Percentiles rank a stretch among this genome's conserved stretches.
These are phyloP conservation scores for Neoitamus cyanurus DNA, from an alignment of 2,888 invertebrate genomes.

Conservation along the genomic window DNA sequence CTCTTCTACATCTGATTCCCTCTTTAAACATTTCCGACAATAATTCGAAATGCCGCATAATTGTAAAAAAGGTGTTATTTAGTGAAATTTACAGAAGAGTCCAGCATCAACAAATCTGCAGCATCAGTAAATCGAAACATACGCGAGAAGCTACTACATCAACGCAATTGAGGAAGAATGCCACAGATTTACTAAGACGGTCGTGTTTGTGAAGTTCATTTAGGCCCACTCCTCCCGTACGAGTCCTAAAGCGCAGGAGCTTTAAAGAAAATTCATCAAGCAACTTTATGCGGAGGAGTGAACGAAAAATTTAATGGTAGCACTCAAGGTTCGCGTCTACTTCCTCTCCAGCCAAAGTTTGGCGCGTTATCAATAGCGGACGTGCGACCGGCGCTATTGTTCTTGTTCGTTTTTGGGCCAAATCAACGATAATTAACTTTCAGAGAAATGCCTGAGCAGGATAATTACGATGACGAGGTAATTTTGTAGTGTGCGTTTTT, in stretches of 20 bases:
- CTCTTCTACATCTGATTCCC: neutral
- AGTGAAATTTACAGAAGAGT: neutral
- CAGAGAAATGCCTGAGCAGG: constrained; percentile 64
- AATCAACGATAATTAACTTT: constrained; percentile 18
- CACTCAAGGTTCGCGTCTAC: neutral
- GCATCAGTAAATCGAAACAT: neutral
- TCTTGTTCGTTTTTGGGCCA: neutral
- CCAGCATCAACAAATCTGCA: neutral
- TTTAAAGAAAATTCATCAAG: neutral
- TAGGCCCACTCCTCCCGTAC: neutral
- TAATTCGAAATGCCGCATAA: neutral
- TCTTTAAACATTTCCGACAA: neutral
- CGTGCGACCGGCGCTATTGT: neutral
- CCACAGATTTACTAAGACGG: neutral
- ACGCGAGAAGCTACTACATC: neutral
- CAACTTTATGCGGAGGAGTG: neutral
- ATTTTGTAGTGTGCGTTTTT: constrained; percentile 49
- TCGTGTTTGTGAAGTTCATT: neutral
- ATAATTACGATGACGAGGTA: constrained; percentile 67
- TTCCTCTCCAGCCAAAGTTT: neutral
- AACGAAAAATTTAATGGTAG: neutral
- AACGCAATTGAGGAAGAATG: neutral
- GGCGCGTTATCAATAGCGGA: neutral
- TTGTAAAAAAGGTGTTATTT: neutral
- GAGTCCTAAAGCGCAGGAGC: neutral